Evolutionary conservation across 1,140 invertebrate genomes (phyloP).

Genomic region (Monomorium pharaonis): DNA sequence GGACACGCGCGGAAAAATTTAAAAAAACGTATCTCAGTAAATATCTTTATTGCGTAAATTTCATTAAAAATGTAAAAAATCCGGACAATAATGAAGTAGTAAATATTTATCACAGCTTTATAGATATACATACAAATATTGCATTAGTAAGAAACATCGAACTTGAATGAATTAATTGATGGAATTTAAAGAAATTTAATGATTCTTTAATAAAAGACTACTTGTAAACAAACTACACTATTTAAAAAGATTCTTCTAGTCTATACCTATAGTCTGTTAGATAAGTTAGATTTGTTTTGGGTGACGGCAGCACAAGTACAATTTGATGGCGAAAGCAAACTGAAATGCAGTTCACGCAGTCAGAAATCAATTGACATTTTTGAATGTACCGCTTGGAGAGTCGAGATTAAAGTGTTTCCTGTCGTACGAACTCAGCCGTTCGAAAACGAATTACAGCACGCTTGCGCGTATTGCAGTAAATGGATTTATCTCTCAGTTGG

Average conservation of each 20-base stretch:
- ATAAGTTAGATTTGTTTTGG: conserved; percentile 8
- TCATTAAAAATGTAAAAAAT: background rate
- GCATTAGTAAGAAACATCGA: background rate
- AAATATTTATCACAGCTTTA: background rate
- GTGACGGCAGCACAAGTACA: background rate
- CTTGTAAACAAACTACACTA: background rate
- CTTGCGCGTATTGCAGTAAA: conserved; percentile 30
- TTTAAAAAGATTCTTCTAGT: background rate
- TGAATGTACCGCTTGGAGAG: conserved; percentile 23
- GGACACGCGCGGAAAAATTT: background rate
- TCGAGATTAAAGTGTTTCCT: conserved; percentile 38
- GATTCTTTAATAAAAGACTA: background rate
- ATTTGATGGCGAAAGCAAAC: conserved; percentile 13
- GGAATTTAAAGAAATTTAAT: background rate
- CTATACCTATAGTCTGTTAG: background rate
- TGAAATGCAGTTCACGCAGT: background rate
- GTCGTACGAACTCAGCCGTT: conserved; percentile 34
- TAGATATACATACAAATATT: background rate
- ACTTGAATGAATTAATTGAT: background rate
- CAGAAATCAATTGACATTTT: conserved; percentile 34
- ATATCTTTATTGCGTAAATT: conserved; percentile 4
- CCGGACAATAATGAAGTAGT: background rate
- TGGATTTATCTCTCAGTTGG: conserved; percentile 35
- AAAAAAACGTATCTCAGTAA: background rate
- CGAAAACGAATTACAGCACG: conserved; percentile 29